Percentiles rank a stretch among this genome's conserved stretches.
Conservation (phyloP, 2,113 vertebrate genomes). For the Lagopus muta region DNA sequence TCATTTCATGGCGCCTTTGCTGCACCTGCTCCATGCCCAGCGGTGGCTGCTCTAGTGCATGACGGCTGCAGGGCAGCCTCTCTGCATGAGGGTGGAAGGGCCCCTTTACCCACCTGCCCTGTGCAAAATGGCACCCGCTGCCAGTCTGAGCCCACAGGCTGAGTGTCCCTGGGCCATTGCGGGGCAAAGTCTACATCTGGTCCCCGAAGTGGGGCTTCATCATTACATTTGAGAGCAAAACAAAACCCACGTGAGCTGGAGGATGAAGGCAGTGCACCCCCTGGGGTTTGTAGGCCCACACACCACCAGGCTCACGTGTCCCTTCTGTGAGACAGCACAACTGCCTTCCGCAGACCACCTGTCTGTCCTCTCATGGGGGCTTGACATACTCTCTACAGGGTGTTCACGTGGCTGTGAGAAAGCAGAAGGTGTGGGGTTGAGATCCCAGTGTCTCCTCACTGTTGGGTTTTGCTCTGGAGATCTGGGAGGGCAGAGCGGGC, state of each 20-base stretch:
- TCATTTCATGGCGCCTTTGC: background rate
- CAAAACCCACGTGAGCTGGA: accelerated
- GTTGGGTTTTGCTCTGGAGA: accelerated
- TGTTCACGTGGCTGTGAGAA: background rate
- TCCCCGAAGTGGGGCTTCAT: background rate
- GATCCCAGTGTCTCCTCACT: accelerated
- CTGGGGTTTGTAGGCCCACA: background rate
- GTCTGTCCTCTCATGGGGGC: accelerated
- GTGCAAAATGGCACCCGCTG: too few relatives aligned
- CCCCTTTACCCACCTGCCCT: background rate
- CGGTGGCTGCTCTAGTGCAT: too few relatives aligned
- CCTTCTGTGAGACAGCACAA: too few relatives aligned
- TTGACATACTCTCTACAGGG: background rate
- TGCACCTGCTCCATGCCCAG: background rate
- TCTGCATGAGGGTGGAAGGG: background rate
- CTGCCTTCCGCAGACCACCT: background rate
- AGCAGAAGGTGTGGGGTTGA: background rate
- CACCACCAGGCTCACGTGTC: background rate
- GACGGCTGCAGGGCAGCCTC: background rate
- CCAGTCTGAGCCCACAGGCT: background rate
- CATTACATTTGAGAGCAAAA: background rate
- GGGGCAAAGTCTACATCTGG: too few relatives aligned
- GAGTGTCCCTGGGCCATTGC: background rate
- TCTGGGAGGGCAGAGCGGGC: background rate
- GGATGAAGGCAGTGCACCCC: background rate